A percentile compares a stretch with the other conserved stretches of the same genome.
Conservation (phyloP, 2,888 invertebrate genomes). For the Adineta ricciae region DNA sequence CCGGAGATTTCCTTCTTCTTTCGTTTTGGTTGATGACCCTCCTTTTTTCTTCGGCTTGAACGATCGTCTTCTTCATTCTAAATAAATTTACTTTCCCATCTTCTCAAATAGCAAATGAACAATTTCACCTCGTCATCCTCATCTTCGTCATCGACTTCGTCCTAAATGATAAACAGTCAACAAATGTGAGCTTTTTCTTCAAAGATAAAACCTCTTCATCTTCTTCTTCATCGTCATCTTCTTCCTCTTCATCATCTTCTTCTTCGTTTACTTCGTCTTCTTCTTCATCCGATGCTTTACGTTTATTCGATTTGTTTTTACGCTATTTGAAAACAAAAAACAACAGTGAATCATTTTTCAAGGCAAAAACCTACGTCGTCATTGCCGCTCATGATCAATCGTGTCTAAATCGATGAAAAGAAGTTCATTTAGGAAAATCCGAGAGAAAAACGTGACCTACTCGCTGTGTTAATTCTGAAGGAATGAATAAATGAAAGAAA, state of each 20-base stretch:
- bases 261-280: neutral
- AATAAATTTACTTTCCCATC: too few relatives aligned
- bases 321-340: neutral
- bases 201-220: neutral
- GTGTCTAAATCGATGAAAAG: neutral
- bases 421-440: neutral
- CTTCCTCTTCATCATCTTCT: neutral
- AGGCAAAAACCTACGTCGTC: neutral
- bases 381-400: neutral
- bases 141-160: too few relatives aligned
- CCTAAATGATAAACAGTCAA: too few relatives aligned
- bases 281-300: neutral
- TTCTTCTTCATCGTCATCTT: neutral
- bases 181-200: too few relatives aligned
- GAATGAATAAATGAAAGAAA: neutral
- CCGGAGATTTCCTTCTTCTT: constrained; percentile 23
- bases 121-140: constrained; percentile 24
- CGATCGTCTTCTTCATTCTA: neutral
- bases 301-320: neutral
- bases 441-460: too few relatives aligned
- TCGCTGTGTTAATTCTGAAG: neutral
- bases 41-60: constrained; percentile 20
- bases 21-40: neutral
- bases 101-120: too few relatives aligned
- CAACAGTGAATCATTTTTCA: neutral